Base-by-base conservation (phyloP, 2,113 vertebrate genomes). In the Dasyprocta punctata region DNA sequence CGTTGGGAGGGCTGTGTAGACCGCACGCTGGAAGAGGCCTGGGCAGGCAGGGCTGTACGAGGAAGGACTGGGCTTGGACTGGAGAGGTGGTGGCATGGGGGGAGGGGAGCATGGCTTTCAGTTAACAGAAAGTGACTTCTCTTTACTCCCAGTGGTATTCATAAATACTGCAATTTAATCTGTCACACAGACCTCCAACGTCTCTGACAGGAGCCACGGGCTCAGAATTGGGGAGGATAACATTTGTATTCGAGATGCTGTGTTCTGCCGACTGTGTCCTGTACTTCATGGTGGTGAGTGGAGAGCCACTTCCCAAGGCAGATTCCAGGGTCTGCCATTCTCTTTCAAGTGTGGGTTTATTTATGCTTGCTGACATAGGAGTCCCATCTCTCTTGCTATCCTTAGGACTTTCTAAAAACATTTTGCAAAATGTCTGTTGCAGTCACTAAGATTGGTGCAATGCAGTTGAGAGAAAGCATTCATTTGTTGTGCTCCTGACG, bases 201-300 rank as follows among this genome's bases (percentile, higher is more conserved):
- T 99, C 99, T 0, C 92, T 99, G 97, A 99, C 99, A 0, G 99
- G 99, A 94, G 99, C 98, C n/a, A 99, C 99, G 0, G 99, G 98
- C 82, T 98, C 99, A 58, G 99, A 99, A 98, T 99, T 99, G 2
- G 99, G 99, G 92, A 99, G 99, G 92, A 99, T 99, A 97, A 99
- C 99, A 8, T 99, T 99, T 98, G 98, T 99, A 94, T 99, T 99
- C 99, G 99, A 99, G 98, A 99, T 99, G 36, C 98, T 98, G 96
- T 99, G 99, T 96, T 98, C 98, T 0, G 99, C 99, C 1, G 99
- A 99, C 98, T 99, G 99, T 77, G 99, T 99, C 96, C 98, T 99
- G n/a, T 99, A 99, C 98, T 99, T 99, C 93, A 99, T 99, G 99
- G 99, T 99, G 98, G 99, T 99, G 98, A 99, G 99, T 98, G 90